phyloP scores from a whole-genome alignment of 2,797 vertebrate species.

The Enteromius argenteus region DNA sequence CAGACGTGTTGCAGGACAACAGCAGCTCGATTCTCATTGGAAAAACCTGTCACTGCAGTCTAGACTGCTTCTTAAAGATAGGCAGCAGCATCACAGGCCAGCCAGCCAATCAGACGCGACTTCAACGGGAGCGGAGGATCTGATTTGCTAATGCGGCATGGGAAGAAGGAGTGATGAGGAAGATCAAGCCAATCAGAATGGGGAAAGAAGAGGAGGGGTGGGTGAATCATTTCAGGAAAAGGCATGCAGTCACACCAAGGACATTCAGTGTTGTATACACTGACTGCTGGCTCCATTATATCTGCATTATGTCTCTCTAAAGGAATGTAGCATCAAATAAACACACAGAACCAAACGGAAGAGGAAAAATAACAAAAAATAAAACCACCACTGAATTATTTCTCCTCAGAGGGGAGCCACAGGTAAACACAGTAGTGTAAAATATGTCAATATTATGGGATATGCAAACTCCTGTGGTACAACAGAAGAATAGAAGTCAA shows the following conservation, averaged over 20 bases:
- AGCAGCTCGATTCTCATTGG: slow-evolving; percentile 58
- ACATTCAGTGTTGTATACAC: slow-evolving; percentile 65
- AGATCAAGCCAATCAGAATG: slow-evolving; percentile 35
- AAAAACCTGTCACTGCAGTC: slow-evolving; percentile 70
- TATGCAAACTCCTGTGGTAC: slow-evolving; percentile 27
- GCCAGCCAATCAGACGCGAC: slow-evolving; percentile 68
- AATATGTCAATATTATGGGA: slow-evolving; percentile 19
- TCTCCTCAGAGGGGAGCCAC: neutral
- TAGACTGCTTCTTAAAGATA: slow-evolving; percentile 80
- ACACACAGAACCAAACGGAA: neutral
- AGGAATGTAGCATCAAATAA: slow-evolving; percentile 4
- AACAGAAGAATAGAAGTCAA: slow-evolving; percentile 7
- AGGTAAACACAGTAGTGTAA: neutral
- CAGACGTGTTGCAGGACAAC: slow-evolving; percentile 54
- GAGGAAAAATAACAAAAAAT: slow-evolving; percentile 23
- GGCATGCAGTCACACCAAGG: slow-evolving; percentile 73
- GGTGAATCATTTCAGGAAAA: slow-evolving; percentile 58
- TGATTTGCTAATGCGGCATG: slow-evolving; percentile 65
- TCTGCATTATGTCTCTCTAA: slow-evolving; percentile 45
- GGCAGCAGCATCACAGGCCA: slow-evolving; percentile 67
- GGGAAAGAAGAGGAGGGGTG: slow-evolving; percentile 19
- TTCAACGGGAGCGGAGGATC: slow-evolving; percentile 37
- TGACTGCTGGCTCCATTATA: slow-evolving; percentile 18
- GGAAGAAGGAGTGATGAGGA: slow-evolving; percentile 28
- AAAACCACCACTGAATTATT: slow-evolving; percentile 40